Evolutionary conservation across 2,113 vertebrate species (phyloP), one percentile per base, ranked within the genome.

Genomic region (Sylvilagus bachmani): DNA sequence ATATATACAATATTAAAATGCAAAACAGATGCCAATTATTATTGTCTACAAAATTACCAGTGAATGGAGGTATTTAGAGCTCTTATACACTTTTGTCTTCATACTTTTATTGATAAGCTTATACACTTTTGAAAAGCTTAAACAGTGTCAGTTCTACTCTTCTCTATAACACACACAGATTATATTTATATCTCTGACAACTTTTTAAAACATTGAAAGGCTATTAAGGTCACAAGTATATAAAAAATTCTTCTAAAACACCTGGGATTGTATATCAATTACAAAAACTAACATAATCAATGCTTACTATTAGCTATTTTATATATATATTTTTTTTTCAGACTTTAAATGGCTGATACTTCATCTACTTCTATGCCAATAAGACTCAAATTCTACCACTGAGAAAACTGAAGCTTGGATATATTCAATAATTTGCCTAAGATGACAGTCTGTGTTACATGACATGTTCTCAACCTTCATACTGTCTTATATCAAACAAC

Each of bases 181-280:
- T 81, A 75, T 1, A 74, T 17, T 53, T 67, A 51, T 67, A 64
- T 61, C 29, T 79, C 51, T 58, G 21, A 73, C 61, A 85, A 74
- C n/a, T 85, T 90, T 74, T 70, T n/a, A 83, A 82, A 77, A 77
- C 31, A 95, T 38, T 90, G 33, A 36, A 87, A 77, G 4, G 6
- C 62, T 62, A 13, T 19, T 53, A 77, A 66, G 61, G 49, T 27
- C 84, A 78, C n/a, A 86, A 73, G 31, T 58, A 58, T 73, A 80
- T 0, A 67, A 31, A 38, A 74, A 86, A 80, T 27, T 66, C 31
- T 67, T 91, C 44, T 31, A 17, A 70, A 69, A 93, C 36, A 82
- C 27, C 44, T 58, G 70, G 31, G 7, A 69, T 92, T 80, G 49
- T 16, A 31, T 2, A 75, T 61, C 19, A 81, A 81, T 90, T 90